Conservation (phyloP, 2,113 vertebrate genomes). For the Xerus inauris region DNA sequence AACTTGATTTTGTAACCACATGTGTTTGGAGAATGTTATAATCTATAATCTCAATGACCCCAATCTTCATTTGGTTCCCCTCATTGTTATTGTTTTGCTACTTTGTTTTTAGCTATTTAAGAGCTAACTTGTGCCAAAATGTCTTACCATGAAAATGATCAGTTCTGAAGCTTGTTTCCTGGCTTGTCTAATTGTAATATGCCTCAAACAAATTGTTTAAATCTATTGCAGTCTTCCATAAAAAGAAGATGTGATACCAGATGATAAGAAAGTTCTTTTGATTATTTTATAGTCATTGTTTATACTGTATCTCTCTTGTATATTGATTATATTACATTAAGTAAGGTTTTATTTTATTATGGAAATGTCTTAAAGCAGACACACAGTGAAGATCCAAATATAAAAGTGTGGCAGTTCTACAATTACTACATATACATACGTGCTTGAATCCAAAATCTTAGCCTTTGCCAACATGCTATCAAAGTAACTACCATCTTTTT, state of each 20-base stretch:
- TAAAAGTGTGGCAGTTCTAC: background rate
- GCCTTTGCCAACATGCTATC: background rate
- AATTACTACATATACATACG: background rate
- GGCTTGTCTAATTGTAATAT: background rate
- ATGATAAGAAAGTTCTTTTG: background rate
- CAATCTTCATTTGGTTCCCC: background rate
- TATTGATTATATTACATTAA: background rate
- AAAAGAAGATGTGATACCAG: background rate
- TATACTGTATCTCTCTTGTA: background rate
- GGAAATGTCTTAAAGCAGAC: background rate
- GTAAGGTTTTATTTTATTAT: background rate
- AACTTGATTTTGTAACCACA: background rate
- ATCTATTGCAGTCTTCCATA: background rate
- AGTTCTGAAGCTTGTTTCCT: background rate
- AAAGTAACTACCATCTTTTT: background rate
- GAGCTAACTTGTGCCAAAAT: background rate
- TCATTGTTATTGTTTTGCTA: background rate
- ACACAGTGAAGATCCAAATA: background rate
- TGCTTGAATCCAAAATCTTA: background rate
- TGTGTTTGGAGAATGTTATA: background rate
- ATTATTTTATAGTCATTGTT: background rate
- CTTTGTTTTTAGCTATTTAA: background rate
- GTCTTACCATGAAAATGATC: background rate
- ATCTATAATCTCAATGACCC: background rate
- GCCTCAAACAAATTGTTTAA: background rate